These are phyloP conservation scores for Polia nebulosa DNA, from an alignment of 2,888 invertebrate species.

Conservation along the genomic window DNA sequence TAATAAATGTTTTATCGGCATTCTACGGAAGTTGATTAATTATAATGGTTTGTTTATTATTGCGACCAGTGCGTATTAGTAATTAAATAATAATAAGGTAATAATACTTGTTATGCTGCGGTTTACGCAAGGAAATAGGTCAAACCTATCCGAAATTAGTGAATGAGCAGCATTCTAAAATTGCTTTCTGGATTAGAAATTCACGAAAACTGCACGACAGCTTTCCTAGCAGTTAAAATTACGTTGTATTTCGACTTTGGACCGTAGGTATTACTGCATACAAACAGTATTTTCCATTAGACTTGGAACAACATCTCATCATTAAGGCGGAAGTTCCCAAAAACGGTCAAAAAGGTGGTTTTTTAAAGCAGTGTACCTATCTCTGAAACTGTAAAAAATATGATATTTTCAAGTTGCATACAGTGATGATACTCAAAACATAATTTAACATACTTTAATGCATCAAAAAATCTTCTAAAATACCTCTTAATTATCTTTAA, in stretches of 20 bases:
- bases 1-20: constrained; percentile 40
- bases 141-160: constrained; percentile 21
- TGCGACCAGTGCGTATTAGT: constrained; percentile 27
- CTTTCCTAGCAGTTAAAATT: not conserved
- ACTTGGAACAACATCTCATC: not conserved
- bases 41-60: constrained; percentile 52
- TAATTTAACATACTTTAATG: too few species aligned
- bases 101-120: constrained; percentile 19
- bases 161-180: not conserved
- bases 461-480: too few species aligned
- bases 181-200: not conserved
- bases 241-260: not conserved
- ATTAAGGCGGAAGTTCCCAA: too few species aligned
- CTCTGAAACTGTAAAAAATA: too few species aligned
- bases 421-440: too few species aligned
- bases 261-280: not conserved
- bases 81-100: constrained; percentile 30
- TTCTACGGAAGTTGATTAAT: constrained; percentile 54
- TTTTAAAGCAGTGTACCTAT: too few species aligned
- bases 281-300: not conserved
- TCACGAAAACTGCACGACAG: not conserved
- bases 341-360: too few species aligned
- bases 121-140: constrained; percentile 44
- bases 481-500: too few species aligned
- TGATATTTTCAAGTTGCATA: too few species aligned